Evolutionary conservation across 2,113 vertebrate species (phyloP).

Genomic region (Hemiscyllium ocellatum): DNA sequence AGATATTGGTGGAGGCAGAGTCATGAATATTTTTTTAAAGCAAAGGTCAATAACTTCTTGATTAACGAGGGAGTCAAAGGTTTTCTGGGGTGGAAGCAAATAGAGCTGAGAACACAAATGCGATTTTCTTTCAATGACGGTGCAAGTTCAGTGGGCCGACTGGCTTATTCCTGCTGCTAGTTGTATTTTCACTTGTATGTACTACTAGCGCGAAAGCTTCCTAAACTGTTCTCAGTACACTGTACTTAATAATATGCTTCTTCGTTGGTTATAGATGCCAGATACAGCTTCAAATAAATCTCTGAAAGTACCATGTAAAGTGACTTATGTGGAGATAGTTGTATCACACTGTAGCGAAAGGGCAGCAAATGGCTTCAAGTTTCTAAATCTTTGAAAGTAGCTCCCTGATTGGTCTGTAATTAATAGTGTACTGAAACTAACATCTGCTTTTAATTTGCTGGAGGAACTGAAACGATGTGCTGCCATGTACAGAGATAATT

Average conservation of each 20-base stretch:
- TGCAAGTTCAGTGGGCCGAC: too few species aligned
- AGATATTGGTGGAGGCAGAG: too few species aligned
- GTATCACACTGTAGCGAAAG: neutral
- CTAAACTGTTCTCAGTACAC: neutral
- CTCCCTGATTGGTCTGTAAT: slow-evolving; percentile 39
- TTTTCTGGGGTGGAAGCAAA: too few species aligned
- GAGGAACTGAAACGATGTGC: slow-evolving; percentile 47
- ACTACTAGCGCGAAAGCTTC: neutral
- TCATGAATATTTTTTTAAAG: too few species aligned
- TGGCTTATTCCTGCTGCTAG: too few species aligned
- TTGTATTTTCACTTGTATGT: neutral
- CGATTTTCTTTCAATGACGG: too few species aligned
- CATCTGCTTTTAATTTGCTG: slow-evolving; percentile 40
- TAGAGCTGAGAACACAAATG: too few species aligned
- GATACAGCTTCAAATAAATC: neutral
- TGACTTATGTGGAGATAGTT: neutral
- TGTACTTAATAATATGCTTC: neutral
- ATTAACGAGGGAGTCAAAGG: too few species aligned
- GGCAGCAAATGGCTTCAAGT: slow-evolving; percentile 13
- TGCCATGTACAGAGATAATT: slow-evolving; percentile 50
- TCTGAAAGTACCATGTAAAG: neutral
- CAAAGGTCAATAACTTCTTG: too few species aligned
- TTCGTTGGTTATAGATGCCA: neutral
- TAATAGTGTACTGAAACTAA: slow-evolving; percentile 41
- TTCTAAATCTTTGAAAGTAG: slow-evolving; percentile 38